Base-by-base conservation (phyloP, 2,888 invertebrate species). In the Folsomia candida region DNA sequence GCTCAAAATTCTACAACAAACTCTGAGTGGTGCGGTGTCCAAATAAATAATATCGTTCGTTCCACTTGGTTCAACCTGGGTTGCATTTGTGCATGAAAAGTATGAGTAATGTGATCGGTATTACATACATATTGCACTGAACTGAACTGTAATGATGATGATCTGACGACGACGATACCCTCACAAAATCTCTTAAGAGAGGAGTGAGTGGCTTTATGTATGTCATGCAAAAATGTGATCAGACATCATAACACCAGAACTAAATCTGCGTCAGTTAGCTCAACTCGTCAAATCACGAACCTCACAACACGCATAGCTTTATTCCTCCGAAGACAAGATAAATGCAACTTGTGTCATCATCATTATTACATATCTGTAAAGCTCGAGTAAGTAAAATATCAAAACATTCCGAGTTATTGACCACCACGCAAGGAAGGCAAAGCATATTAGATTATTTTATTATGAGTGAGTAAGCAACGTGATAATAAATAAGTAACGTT, bases 81-180 rank as follows among this genome's bases (percentile, higher is more conserved):
- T n/a, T n/a, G n/a, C n/a, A n/a, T n/a, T n/a, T n/a, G n/a, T n/a
- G n/a, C n/a, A n/a, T n/a, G n/a, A n/a, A n/a, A n/a, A n/a, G n/a
- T n/a, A n/a, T n/a, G n/a, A n/a, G n/a, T n/a, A n/a, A n/a, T n/a
- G n/a, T n/a, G n/a, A n/a, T n/a, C n/a, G n/a, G n/a, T n/a, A n/a
- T n/a, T n/a, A n/a, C n/a, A n/a, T n/a, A n/a, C n/a, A n/a, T n/a
- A n/a, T n/a, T n/a, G n/a, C n/a, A n/a, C n/a, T n/a, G n/a, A n/a
- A n/a, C n/a, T n/a, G n/a, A n/a, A n/a, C n/a, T n/a, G n/a, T 54
- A 54, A 54, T n/a, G 54, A 54, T 54, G 54, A 54, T 54, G 54
- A 54, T 54, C 11, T 20, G n/a, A n/a, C n/a, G n/a, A n/a, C n/a
- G n/a, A n/a, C n/a, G n/a, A n/a, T n/a, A n/a, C n/a, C n/a, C n/a